Conservation (phyloP, 2,797 vertebrate species). For the Eidolon dupreanum region DNA sequence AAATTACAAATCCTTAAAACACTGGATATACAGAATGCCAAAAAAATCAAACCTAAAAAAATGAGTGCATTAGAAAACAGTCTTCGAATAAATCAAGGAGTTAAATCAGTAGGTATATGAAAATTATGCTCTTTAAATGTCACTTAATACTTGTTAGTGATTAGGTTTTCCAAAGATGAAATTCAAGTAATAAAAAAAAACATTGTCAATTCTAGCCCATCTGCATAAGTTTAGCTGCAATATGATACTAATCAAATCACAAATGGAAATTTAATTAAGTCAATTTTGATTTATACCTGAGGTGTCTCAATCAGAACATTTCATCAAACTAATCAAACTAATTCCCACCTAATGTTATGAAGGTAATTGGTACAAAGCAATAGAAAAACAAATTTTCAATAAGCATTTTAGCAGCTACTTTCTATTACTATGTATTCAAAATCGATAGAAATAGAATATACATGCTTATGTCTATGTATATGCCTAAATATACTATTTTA, state of each 20-base stretch:
- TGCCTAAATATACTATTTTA: background rate
- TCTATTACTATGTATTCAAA: background rate
- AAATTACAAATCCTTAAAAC: background rate
- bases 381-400: conserved; percentile 38
- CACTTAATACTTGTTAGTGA: conserved; percentile 31
- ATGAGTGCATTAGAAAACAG: background rate
- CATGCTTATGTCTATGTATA: background rate
- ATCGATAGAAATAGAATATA: background rate
- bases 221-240: background rate
- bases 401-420: background rate
- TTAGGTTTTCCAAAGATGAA: conserved; percentile 54
- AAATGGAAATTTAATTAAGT: conserved; percentile 62
- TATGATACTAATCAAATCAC: conserved; percentile 47
- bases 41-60: background rate
- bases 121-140: conserved; percentile 27
- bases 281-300: conserved; percentile 54
- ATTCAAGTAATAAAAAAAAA: conserved; percentile 18
- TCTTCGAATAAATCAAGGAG: background rate
- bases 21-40: background rate
- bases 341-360: conserved; percentile 50
- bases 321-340: conserved; percentile 60
- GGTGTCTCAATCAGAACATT: conserved; percentile 56
- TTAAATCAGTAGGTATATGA: background rate
- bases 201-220: background rate
- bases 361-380: conserved; percentile 26